Conservation (phyloP, 1,140 invertebrate genomes). For the Saxidomus purpurata region DNA sequence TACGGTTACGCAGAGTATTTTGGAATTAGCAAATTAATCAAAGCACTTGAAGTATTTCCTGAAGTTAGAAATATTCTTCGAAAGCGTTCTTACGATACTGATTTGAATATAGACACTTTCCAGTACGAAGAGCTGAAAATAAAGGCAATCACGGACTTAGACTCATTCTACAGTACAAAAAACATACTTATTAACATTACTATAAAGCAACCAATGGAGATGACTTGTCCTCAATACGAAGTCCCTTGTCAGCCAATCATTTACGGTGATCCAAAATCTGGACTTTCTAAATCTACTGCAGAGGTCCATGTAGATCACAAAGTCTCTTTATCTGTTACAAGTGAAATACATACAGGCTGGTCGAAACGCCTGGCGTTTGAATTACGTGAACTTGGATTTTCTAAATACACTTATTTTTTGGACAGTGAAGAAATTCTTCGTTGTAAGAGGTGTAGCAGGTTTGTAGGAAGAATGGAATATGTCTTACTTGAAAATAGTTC, state of each 20-base stretch:
- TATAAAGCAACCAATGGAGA: background rate
- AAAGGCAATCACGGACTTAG: background rate
- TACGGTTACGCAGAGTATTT: background rate
- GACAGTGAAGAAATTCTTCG: background rate
- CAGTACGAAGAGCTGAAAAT: conserved; percentile 10
- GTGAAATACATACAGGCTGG: background rate
- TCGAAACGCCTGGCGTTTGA: background rate
- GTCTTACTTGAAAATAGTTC: background rate
- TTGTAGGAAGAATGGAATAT: background rate
- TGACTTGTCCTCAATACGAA: background rate
- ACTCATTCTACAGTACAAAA: background rate
- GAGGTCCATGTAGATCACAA: too few relatives aligned
- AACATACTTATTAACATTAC: background rate
- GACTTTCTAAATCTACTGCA: background rate
- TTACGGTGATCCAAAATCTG: background rate
- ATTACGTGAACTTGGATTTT: background rate
- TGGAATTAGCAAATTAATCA: background rate
- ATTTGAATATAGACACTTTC: background rate
- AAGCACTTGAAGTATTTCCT: background rate
- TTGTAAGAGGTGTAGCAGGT: background rate
- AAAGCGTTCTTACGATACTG: background rate
- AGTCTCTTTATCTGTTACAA: background rate
- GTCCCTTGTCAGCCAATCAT: background rate
- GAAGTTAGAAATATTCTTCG: background rate
- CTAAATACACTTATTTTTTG: background rate